Evolutionary conservation across 2,888 invertebrate genomes (phyloP).

Genomic region (Cremastinae sp.): DNA sequence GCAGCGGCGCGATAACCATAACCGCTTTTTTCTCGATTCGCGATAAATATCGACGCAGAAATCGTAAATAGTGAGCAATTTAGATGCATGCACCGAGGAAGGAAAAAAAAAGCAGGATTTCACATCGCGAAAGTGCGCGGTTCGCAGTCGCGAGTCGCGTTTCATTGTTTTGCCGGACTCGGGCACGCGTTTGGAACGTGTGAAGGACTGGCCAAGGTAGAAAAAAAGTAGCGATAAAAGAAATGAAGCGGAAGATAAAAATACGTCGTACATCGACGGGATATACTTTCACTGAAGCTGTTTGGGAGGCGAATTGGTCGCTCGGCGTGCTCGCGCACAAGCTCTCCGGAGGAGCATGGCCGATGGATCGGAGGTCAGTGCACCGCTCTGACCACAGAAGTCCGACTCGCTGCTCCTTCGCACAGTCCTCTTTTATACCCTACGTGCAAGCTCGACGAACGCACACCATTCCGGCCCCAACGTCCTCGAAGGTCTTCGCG

Average conservation of each 20-base stretch:
- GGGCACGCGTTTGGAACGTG: neutral
- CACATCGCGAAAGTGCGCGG: neutral
- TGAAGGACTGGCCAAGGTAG: neutral
- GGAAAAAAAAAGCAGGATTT: neutral
- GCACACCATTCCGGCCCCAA: slow-evolving; percentile 10
- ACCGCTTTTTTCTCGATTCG: no score
- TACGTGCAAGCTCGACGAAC: slow-evolving; percentile 13
- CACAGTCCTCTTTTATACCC: slow-evolving; percentile 11
- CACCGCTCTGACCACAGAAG: slow-evolving; percentile 66
- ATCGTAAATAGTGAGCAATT: neutral
- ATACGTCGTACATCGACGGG: slow-evolving; percentile 36
- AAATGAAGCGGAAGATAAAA: slow-evolving; percentile 2
- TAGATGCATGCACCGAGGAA: no score
- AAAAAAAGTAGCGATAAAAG: neutral
- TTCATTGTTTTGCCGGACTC: neutral
- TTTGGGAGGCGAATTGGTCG: slow-evolving; percentile 60
- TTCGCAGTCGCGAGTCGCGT: neutral
- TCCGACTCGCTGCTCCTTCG: slow-evolving; percentile 43
- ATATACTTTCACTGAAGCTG: slow-evolving; percentile 75
- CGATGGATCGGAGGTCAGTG: slow-evolving; percentile 76
- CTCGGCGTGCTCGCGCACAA: slow-evolving; percentile 63
- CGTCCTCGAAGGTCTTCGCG: slow-evolving; percentile 14
- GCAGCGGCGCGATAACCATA: no score
- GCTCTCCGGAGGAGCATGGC: slow-evolving; percentile 53
- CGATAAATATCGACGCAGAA: no score